Evolutionary conservation across 2,888 invertebrate genomes (phyloP).

Genomic region (Orthosia gracilis): DNA sequence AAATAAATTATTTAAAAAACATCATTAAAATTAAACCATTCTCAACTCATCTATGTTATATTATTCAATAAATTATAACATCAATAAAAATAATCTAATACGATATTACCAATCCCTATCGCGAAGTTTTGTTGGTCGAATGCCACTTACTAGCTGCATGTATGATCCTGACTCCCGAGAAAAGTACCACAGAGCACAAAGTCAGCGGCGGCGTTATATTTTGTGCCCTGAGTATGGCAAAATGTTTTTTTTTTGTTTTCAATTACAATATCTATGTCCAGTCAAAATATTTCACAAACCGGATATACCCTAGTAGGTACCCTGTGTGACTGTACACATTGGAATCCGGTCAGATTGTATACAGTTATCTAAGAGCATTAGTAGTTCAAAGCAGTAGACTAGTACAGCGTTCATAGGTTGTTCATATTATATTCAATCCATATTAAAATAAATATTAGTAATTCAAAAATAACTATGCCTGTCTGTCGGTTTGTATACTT

Average conservation of each 20-base stretch:
- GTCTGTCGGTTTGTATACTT: too few species aligned
- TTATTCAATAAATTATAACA: too few species aligned
- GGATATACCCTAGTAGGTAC: not conserved
- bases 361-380: slow-evolving; percentile 41
- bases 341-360: slow-evolving; percentile 26
- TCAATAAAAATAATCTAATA: too few species aligned
- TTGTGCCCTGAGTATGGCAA: not conserved
- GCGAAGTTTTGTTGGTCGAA: too few species aligned
- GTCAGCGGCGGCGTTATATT: too few species aligned
- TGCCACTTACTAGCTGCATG: not conserved
- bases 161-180: not conserved
- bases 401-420: slow-evolving; percentile 1
- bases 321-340: slow-evolving; percentile 19
- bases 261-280: not conserved
- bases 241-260: not conserved
- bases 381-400: not conserved
- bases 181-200: too few species aligned
- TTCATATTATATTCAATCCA: slow-evolving; percentile 1
- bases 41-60: too few species aligned
- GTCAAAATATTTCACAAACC: slow-evolving; percentile 1
- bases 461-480: too few species aligned
- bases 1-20: too few species aligned
- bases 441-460: not conserved
- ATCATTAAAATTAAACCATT: too few species aligned
- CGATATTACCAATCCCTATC: too few species aligned